A percentile compares a stretch with the other conserved stretches of the same genome.
phyloP scores from a whole-genome alignment of 1,140 invertebrate species.

The Argopecten irradians region DNA sequence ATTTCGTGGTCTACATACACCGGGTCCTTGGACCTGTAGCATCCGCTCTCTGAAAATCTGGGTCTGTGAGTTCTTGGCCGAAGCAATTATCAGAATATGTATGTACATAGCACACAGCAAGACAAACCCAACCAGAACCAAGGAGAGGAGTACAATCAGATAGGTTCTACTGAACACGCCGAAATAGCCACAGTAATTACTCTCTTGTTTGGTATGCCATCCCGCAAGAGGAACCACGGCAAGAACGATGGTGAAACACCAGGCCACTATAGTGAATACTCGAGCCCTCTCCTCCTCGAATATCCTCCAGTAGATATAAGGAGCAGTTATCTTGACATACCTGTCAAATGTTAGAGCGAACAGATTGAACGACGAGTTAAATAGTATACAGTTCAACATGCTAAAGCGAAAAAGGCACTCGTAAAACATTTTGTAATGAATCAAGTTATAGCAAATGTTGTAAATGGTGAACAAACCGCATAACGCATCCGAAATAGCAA shows the following conservation, averaged over 20 bases:
- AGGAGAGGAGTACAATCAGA: not conserved
- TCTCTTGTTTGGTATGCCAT: not conserved
- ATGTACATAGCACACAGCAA: not conserved
- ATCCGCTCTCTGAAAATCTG: not conserved
- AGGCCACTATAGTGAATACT: not conserved
- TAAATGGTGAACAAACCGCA: not conserved
- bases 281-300: not conserved
- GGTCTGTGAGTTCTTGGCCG: not conserved
- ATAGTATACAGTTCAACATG: not conserved
- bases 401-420: constrained; percentile 27
- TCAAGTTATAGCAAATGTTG: constrained; percentile 8
- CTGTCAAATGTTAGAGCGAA: constrained; percentile 25
- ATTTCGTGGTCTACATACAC: not conserved
- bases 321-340: constrained; percentile 23
- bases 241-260: not conserved
- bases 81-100: not conserved
- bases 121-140: not conserved
- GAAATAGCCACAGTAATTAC: not conserved
- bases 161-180: not conserved
- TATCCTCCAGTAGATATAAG: not conserved
- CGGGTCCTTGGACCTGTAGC: not conserved
- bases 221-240: not conserved
- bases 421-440: constrained; percentile 29
- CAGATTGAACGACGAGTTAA: not conserved
- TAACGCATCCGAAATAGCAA: constrained; percentile 14